Percentiles rank a stretch among this genome's conserved stretches.
phyloP scores from a whole-genome alignment of 1,140 invertebrate species.

The Tetragnatha versicolor region DNA sequence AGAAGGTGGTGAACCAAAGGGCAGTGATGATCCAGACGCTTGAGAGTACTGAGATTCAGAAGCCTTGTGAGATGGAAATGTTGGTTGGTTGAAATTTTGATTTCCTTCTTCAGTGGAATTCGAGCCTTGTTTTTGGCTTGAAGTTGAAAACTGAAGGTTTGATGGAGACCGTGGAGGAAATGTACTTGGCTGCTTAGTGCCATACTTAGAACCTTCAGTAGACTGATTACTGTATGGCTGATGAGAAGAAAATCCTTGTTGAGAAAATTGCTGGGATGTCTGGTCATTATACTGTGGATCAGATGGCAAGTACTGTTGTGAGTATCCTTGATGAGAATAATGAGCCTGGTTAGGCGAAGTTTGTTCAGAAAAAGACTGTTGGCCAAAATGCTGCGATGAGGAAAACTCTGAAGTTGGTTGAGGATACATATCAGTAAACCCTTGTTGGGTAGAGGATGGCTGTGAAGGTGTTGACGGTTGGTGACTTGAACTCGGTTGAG shows the following conservation, averaged over 20 bases:
- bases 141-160: constrained; percentile 24
- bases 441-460: background rate
- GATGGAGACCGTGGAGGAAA: constrained; percentile 6
- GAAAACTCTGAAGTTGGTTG: constrained; percentile 23
- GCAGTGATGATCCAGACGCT: background rate
- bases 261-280: background rate
- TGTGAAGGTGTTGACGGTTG: background rate
- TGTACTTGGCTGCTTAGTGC: constrained; percentile 4
- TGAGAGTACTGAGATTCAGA: constrained; percentile 34
- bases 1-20: background rate
- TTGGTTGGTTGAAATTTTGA: background rate
- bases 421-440: constrained; percentile 5
- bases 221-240: background rate
- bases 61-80: constrained; percentile 20
- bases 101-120: constrained; percentile 24
- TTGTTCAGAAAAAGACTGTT: constrained; percentile 12
- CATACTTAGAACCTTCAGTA: background rate
- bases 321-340: background rate
- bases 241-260: background rate
- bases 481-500: background rate
- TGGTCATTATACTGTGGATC: background rate
- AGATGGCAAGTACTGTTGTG: background rate
- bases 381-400: background rate
- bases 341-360: background rate
- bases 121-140: constrained; percentile 13